Percentiles rank a stretch among this genome's conserved stretches.
phyloP scores from a whole-genome alignment of 1,140 invertebrate species.

The Uloborus diversus region DNA sequence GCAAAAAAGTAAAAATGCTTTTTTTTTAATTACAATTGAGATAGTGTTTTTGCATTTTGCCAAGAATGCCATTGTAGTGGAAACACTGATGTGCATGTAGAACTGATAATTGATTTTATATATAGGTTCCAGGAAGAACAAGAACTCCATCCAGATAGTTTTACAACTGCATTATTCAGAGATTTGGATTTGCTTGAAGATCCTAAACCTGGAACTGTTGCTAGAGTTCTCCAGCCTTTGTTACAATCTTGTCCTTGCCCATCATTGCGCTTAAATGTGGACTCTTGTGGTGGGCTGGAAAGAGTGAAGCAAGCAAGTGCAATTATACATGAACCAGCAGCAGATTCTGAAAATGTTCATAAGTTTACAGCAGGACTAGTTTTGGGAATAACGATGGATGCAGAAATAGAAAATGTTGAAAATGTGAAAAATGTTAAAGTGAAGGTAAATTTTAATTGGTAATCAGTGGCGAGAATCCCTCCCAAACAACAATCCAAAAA shows the following conservation, averaged over 20 bases:
- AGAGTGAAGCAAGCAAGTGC: conserved; percentile 72
- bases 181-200: conserved; percentile 81
- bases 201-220: conserved; percentile 83
- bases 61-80: conserved; percentile 63
- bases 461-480: too few relatives aligned
- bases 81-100: background rate
- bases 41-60: too few relatives aligned
- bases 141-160: conserved; percentile 75
- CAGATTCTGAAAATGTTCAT: conserved; percentile 82
- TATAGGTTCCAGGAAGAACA: conserved; percentile 63
- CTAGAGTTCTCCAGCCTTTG: conserved; percentile 81
- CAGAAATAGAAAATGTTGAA: conserved; percentile 82
- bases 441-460: conserved; percentile 70
- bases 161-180: conserved; percentile 80
- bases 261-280: conserved; percentile 43
- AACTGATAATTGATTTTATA: background rate
- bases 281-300: conserved; percentile 34
- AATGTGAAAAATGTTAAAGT: conserved; percentile 79
- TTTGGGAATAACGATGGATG: conserved; percentile 84
- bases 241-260: conserved; percentile 68
- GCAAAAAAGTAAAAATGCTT: too few relatives aligned
- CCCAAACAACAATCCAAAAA: too few relatives aligned
- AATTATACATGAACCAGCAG: conserved; percentile 83
- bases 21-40: too few relatives aligned
- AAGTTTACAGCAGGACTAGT: conserved; percentile 94